Percentiles rank a stretch among this genome's conserved stretches.
These are phyloP conservation scores for Cephus nigrinus DNA, from an alignment of 2,888 invertebrate species.

Conservation along the genomic window DNA sequence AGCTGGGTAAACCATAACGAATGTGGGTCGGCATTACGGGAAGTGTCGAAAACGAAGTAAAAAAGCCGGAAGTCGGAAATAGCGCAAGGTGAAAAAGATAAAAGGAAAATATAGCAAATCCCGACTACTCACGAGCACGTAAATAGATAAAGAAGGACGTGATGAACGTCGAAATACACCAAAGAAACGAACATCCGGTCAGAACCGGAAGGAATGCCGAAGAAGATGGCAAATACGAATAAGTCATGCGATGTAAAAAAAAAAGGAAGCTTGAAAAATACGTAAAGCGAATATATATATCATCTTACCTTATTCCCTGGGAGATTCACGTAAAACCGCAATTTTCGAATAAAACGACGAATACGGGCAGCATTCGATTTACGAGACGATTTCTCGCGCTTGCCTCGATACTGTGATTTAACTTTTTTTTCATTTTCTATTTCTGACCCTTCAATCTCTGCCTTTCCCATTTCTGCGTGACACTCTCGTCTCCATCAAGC, in stretches of 20 bases:
- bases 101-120: not conserved
- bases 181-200: not conserved
- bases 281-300: not conserved
- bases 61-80: not conserved
- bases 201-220: not conserved
- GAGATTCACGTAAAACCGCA: not conserved
- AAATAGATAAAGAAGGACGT: not conserved
- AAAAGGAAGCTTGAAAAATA: not conserved
- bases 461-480: not conserved
- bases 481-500: not conserved
- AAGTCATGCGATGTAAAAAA: not conserved
- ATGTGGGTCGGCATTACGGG: not conserved
- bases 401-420: not conserved
- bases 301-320: not conserved
- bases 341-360: not conserved
- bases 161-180: not conserved
- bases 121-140: not conserved
- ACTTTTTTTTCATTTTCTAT: not conserved
- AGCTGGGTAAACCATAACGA: not conserved
- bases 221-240: too few species aligned
- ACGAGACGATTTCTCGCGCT: not conserved
- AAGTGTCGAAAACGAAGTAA: not conserved
- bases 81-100: not conserved
- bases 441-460: not conserved
- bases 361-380: not conserved